Evolutionary conservation across 2,888 invertebrate genomes (phyloP).

Genomic region (Hirtodrosophila duncani): DNA sequence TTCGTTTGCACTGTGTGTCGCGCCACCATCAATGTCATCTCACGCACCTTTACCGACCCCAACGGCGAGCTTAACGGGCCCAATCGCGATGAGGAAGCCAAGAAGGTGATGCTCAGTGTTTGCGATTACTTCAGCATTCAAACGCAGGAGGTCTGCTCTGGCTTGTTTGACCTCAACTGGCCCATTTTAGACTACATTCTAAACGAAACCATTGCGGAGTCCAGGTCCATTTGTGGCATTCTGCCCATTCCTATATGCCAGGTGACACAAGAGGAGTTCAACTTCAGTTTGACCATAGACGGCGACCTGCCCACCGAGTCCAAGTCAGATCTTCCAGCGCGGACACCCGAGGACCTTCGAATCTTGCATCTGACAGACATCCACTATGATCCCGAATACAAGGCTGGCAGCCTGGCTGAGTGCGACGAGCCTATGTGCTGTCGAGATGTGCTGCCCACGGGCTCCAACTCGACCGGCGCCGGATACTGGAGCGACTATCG

Average conservation of each 20-base stretch:
- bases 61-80: conserved; percentile 77
- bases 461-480: conserved; percentile 78
- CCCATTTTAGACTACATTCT: conserved; percentile 82
- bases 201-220: conserved; percentile 76
- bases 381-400: conserved; percentile 88
- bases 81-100: conserved; percentile 69
- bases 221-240: conserved; percentile 78
- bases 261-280: conserved; percentile 52
- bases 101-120: conserved; percentile 77
- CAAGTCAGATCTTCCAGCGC: conserved; percentile 56
- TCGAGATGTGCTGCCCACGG: conserved; percentile 52
- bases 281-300: conserved; percentile 62
- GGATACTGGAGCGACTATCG: conserved; percentile 91
- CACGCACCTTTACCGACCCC: conserved; percentile 78
- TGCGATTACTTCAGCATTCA: conserved; percentile 82
- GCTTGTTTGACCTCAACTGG: conserved; percentile 83
- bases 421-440: conserved; percentile 90
- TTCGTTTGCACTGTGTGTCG: conserved; percentile 73
- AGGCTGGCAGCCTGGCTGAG: conserved; percentile 82
- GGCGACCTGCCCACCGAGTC: conserved; percentile 48
- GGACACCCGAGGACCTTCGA: conserved; percentile 49
- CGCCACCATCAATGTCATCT: conserved; percentile 59
- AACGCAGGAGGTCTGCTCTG: conserved; percentile 81
- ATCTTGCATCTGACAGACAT: conserved; percentile 80
- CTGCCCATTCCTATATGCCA: conserved; percentile 72